Conservation (phyloP, 2,888 invertebrate species). For the Euzophera pinguis region DNA sequence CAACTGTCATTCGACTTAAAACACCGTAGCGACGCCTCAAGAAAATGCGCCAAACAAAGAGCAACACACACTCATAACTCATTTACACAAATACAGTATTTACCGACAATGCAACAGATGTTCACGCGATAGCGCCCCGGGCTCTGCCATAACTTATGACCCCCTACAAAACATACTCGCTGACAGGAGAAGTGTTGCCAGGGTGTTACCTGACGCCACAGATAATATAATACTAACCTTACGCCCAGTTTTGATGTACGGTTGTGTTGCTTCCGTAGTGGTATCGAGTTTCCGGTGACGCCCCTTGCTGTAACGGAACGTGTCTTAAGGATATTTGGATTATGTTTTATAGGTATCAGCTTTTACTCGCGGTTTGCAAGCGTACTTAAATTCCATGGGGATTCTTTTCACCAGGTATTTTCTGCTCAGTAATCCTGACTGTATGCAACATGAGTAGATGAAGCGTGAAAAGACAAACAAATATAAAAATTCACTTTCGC, state of each 20-base stretch:
- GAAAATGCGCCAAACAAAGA: conserved; percentile 4
- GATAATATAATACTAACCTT: conserved; percentile 23
- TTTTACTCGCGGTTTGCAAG: too few species aligned
- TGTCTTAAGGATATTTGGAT: conserved; percentile 2
- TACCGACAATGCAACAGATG: conserved; percentile 10
- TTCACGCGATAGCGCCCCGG: conserved; percentile 2
- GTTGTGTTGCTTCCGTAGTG: conserved; percentile 38
- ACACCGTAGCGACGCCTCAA: not conserved
- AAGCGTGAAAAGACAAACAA: too few species aligned
- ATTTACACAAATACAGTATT: not conserved
- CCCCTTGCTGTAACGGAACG: conserved; percentile 29
- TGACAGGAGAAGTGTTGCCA: conserved; percentile 30
- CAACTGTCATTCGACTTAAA: not conserved
- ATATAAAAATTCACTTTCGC: too few species aligned
- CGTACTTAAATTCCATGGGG: too few species aligned
- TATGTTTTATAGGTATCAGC: too few species aligned
- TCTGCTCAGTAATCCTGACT: too few species aligned
- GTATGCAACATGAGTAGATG: too few species aligned
- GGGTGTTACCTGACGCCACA: conserved; percentile 43
- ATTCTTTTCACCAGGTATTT: too few species aligned
- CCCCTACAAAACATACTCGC: conserved; percentile 14
- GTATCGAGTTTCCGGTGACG: conserved; percentile 44
- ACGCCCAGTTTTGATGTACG: conserved; percentile 57
- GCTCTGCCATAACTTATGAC: conserved; percentile 2
- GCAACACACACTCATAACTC: not conserved